phyloP scores from a whole-genome alignment of 2,797 vertebrate species.

The Lepidocolaptes lacrymiger region DNA sequence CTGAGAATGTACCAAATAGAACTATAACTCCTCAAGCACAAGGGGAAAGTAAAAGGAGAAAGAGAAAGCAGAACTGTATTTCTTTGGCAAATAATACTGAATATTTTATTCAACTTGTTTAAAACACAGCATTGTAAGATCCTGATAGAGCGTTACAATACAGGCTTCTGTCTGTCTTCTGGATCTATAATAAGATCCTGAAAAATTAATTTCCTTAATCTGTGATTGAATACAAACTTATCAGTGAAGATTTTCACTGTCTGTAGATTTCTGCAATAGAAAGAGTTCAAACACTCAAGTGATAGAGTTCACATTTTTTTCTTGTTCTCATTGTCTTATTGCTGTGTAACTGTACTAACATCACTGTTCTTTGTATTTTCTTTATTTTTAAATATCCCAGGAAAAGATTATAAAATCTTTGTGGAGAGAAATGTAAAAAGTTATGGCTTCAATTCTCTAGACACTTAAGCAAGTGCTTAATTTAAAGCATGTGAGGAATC shows the following conservation, averaged over 20 bases:
- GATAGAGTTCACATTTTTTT: background rate
- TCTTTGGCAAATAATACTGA: conserved; percentile 20
- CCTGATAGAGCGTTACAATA: background rate
- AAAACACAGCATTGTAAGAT: background rate
- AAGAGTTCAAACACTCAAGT: background rate
- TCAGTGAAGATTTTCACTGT: background rate
- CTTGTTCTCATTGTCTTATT: conserved; percentile 10
- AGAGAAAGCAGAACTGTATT: background rate
- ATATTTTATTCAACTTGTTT: conserved; percentile 20
- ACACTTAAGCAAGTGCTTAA: conserved; percentile 53
- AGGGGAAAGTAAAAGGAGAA: background rate
- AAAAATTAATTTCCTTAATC: conserved; percentile 13
- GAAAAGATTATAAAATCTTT: background rate
- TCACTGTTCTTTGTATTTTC: background rate
- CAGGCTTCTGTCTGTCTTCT: background rate
- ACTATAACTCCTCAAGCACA: background rate
- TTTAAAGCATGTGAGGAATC: conserved; percentile 62
- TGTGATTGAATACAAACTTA: background rate
- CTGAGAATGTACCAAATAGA: background rate
- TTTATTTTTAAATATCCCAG: conserved; percentile 9
- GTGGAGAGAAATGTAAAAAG: conserved; percentile 14
- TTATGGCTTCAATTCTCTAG: conserved; percentile 18
- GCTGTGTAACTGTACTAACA: background rate
- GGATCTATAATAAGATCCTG: background rate
- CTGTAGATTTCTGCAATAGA: background rate